These are phyloP conservation scores for Aplocera efformata DNA, from an alignment of 2,888 invertebrate species.

Conservation along the genomic window DNA sequence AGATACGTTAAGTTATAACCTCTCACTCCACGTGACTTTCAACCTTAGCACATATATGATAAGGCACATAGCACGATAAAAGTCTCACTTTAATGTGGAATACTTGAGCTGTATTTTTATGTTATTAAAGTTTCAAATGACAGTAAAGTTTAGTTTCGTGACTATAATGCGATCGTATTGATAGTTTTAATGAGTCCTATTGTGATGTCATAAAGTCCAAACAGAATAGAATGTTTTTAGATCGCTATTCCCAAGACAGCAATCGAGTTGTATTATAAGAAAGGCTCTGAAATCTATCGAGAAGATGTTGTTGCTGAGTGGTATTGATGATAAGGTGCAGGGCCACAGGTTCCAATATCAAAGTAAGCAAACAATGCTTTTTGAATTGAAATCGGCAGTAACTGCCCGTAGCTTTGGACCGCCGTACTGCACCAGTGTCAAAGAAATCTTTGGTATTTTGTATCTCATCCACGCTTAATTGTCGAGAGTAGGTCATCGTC, in stretches of 20 bases:
- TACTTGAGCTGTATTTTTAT: slow-evolving; percentile 28
- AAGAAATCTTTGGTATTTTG: no score
- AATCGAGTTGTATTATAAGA: slow-evolving; percentile 10
- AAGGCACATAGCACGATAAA: slow-evolving; percentile 1
- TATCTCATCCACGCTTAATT: no score
- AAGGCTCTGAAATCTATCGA: no score
- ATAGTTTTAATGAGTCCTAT: slow-evolving; percentile 13
- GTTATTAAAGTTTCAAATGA: slow-evolving; percentile 33
- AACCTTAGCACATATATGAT: neutral
- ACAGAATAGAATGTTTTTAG: slow-evolving; percentile 5
- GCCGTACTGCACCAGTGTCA: no score
- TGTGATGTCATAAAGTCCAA: slow-evolving; percentile 11
- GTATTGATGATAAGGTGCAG: no score
- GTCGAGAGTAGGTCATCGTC: no score
- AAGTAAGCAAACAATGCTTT: no score
- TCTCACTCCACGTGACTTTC: slow-evolving; percentile 1
- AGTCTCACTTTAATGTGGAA: slow-evolving; percentile 19
- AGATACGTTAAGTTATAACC: slow-evolving; percentile 9
- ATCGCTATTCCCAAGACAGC: slow-evolving; percentile 11
- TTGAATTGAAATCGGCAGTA: no score
- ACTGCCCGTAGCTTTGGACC: no score
- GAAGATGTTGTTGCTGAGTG: no score
- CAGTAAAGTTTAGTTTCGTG: slow-evolving; percentile 29
- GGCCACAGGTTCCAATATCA: no score
- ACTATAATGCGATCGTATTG: slow-evolving; percentile 22